A percentile compares a stretch with the other conserved stretches of the same genome.
Conservation (phyloP, 2,797 vertebrate species). For the Pangasius krempfi region DNA sequence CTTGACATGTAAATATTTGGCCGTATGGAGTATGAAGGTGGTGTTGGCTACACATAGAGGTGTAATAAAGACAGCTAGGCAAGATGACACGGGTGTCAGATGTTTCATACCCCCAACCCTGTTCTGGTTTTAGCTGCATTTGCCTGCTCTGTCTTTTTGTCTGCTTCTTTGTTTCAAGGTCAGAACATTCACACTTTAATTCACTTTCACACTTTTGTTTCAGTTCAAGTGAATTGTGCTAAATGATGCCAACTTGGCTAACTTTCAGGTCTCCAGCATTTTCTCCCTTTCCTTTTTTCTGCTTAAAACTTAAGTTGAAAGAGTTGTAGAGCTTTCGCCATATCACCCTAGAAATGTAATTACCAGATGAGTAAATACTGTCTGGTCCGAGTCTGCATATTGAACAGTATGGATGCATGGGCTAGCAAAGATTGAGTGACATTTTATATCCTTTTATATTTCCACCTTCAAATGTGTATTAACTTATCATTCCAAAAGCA, state of each 20-base stretch:
- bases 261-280: neutral
- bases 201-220: neutral
- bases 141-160: neutral
- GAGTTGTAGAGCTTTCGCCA: slow-evolving; percentile 45
- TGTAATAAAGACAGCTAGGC: slow-evolving; percentile 35
- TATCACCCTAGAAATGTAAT: slow-evolving; percentile 53
- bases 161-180: neutral
- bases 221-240: neutral
- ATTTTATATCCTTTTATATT: slow-evolving; percentile 79
- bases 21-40: slow-evolving; percentile 35
- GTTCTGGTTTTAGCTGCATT: neutral
- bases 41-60: slow-evolving; percentile 12
- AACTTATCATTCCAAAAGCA: slow-evolving; percentile 78
- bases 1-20: slow-evolving; percentile 68
- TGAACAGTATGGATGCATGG: slow-evolving; percentile 42
- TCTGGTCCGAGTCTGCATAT: slow-evolving; percentile 47
- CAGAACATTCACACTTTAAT: neutral
- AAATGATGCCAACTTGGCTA: slow-evolving; percentile 19
- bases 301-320: slow-evolving; percentile 47
- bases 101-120: neutral
- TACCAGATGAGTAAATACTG: slow-evolving; percentile 53
- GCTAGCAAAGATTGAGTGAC: slow-evolving; percentile 73
- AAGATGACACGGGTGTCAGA: slow-evolving; percentile 16
- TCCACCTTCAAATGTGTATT: slow-evolving; percentile 70
- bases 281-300: neutral